These are phyloP conservation scores for Lepilemur septentrionalis DNA, from an alignment of 2,797 vertebrate genomes.

Conservation along the genomic window DNA sequence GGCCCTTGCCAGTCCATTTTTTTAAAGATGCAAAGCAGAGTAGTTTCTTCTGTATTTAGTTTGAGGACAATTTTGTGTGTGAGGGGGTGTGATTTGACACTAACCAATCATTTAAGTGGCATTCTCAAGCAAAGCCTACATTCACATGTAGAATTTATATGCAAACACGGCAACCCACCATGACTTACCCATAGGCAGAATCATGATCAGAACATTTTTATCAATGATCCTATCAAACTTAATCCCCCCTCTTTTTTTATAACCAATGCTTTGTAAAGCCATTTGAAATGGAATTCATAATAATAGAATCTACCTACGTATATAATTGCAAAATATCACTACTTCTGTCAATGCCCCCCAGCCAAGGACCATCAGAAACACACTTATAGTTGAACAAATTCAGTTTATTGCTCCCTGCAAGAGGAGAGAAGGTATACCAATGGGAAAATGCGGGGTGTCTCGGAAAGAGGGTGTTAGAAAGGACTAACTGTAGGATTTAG, in stretches of 20 bases:
- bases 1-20: neutral
- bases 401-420: neutral
- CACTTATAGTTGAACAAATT: neutral
- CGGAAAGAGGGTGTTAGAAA: neutral
- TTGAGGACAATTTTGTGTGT: neutral
- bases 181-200: neutral
- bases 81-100: neutral
- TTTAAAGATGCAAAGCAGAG: neutral
- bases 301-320: neutral
- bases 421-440: rapidly evolving
- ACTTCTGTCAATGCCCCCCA: neutral
- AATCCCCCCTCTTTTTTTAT: neutral
- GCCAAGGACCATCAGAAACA: neutral
- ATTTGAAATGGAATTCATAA: slow-evolving; percentile 8
- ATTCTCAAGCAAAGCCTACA: neutral
- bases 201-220: neutral
- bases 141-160: neutral
- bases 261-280: neutral
- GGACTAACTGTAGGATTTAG: neutral
- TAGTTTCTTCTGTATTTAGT: neutral
- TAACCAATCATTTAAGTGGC: neutral
- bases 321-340: neutral
- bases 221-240: neutral
- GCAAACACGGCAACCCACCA: neutral
- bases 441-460: neutral